Conservation (phyloP, 1,140 invertebrate genomes). For the Lordiphosa mommai region DNA sequence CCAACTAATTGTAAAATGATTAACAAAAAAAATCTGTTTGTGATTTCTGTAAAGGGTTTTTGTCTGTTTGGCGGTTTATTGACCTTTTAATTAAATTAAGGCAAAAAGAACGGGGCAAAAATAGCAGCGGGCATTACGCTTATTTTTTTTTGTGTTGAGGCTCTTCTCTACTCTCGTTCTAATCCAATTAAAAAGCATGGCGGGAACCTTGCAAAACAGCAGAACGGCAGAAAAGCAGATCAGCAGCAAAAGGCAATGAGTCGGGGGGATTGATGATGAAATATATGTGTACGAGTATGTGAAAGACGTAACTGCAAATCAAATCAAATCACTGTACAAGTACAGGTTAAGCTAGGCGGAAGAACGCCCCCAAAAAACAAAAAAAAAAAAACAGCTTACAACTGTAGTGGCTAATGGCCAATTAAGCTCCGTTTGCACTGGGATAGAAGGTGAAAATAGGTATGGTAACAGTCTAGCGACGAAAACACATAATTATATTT, state of each 20-base stretch:
- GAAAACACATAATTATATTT: no score
- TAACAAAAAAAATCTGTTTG: constrained; percentile 22
- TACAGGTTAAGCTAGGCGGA: not conserved
- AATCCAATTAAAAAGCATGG: constrained; percentile 49
- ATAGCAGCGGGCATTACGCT: constrained; percentile 49
- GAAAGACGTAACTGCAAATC: constrained; percentile 1
- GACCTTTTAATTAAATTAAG: constrained; percentile 56
- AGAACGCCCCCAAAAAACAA: not conserved
- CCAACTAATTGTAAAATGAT: constrained; percentile 48
- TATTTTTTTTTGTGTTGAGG: constrained; percentile 27
- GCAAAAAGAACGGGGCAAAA: constrained; percentile 31
- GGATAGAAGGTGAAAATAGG: not conserved
- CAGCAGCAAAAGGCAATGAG: not conserved
- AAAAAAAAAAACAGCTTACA: not conserved
- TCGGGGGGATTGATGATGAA: constrained; percentile 14
- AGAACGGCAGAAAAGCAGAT: constrained; percentile 1
- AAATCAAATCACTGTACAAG: not conserved
- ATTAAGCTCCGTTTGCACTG: not conserved
- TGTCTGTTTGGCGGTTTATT: constrained; percentile 26
- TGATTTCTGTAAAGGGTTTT: constrained; percentile 24
- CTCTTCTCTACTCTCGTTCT: constrained; percentile 30
- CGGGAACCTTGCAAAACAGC: constrained; percentile 34
- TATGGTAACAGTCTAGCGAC: no score
- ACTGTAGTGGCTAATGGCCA: not conserved
- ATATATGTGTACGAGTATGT: not conserved